Evolutionary conservation across 2,888 invertebrate genomes (phyloP).

Genomic region (Operophtera brumata): DNA sequence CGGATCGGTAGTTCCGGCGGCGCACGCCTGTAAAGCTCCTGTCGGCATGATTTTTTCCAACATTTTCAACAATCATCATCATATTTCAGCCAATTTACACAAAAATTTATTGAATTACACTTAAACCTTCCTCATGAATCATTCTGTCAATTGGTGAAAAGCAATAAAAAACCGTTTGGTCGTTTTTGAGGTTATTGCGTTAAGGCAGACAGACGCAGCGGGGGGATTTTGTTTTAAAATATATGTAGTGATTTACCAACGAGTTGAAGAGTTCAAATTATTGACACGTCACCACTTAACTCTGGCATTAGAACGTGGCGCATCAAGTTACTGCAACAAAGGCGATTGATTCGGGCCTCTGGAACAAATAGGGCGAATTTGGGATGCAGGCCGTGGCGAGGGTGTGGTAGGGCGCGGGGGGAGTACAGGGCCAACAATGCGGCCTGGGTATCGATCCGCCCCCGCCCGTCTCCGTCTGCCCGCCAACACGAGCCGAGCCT

Average conservation of each 20-base stretch:
- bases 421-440: conserved; percentile 71
- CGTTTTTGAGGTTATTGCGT: too few species aligned
- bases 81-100: too few species aligned
- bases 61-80: too few species aligned
- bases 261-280: conserved; percentile 18
- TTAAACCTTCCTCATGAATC: too few species aligned
- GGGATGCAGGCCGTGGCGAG: conserved; percentile 61
- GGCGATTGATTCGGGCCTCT: conserved; percentile 72
- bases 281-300: conserved; percentile 20
- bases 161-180: too few species aligned
- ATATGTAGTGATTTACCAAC: not conserved
- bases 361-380: conserved; percentile 77
- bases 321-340: conserved; percentile 73
- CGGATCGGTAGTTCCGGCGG: too few species aligned
- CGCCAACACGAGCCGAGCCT: conserved; percentile 54
- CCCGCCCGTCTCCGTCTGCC: conserved; percentile 60
- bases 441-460: conserved; percentile 76
- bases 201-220: too few species aligned
- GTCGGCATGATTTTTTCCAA: too few species aligned
- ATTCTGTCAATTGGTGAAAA: too few species aligned
- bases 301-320: conserved; percentile 43
- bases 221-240: too few species aligned
- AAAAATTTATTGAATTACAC: too few species aligned
- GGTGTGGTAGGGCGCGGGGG: conserved; percentile 47
- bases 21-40: too few species aligned